Evolutionary conservation across 1,140 invertebrate species (phyloP).

Genomic region (Daktulosphaira vitifoliae): DNA sequence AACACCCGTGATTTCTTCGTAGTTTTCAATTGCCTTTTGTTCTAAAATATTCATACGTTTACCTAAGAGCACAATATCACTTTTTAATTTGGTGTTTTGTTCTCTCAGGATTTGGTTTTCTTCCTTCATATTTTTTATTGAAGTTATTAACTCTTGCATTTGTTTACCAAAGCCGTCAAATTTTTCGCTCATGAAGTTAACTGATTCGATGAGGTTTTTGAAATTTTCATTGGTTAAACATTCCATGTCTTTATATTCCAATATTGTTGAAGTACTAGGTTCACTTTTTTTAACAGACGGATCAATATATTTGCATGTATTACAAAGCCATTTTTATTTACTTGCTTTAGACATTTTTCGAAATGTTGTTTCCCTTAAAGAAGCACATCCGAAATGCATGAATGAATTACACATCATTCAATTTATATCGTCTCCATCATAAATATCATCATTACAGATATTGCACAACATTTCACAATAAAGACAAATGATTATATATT

Average conservation of each 20-base stretch:
- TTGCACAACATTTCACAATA: conserved; percentile 9
- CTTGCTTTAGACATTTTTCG: neutral
- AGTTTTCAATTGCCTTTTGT: too few relatives aligned
- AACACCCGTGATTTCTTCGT: too few relatives aligned
- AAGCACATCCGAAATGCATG: neutral
- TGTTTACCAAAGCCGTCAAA: neutral
- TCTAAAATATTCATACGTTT: too few relatives aligned
- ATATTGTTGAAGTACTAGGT: neutral
- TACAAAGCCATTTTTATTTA: neutral
- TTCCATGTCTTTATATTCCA: neutral
- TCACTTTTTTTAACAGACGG: neutral
- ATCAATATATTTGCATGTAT: too few relatives aligned
- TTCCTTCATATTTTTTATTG: too few relatives aligned
- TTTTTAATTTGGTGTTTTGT: too few relatives aligned
- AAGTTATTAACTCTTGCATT: neutral
- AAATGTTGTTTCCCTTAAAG: neutral
- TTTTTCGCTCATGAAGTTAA: neutral
- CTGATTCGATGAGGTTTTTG: neutral
- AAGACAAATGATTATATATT: too few relatives aligned
- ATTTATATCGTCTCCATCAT: neutral
- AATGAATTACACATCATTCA: neutral
- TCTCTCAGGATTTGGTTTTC: too few relatives aligned
- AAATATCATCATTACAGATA: conserved; percentile 7
- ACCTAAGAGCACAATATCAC: too few relatives aligned
- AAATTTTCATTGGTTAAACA: neutral